Conservation (phyloP, 1,140 invertebrate genomes). For the Zaprionus nigranus region DNA sequence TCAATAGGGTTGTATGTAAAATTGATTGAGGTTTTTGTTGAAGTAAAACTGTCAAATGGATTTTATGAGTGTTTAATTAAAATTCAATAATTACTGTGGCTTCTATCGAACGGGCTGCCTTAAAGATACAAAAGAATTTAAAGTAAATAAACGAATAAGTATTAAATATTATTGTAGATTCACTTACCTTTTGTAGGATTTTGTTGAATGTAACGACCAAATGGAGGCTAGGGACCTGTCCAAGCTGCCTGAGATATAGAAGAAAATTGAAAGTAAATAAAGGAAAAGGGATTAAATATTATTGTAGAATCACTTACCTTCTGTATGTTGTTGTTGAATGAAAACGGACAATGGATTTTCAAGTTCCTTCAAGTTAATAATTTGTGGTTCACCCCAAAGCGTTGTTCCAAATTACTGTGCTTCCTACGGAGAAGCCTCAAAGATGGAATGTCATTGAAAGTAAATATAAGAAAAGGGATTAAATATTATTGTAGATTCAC, state of each 20-base stretch:
- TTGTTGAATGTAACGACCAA: constrained; percentile 24
- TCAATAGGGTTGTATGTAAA: constrained; percentile 21
- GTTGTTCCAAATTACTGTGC: constrained; percentile 88
- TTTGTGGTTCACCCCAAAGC: constrained; percentile 71
- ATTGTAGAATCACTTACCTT: constrained; percentile 88
- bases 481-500: background rate
- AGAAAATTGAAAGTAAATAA: constrained; percentile 42
- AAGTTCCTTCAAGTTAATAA: constrained; percentile 79
- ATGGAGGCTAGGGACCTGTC: constrained; percentile 87
- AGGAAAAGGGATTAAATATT: background rate
- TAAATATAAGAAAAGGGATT: constrained; percentile 6
- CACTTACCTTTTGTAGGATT: constrained; percentile 92
- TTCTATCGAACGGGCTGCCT: constrained; percentile 98
- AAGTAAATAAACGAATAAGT: constrained; percentile 17
- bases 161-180: background rate
- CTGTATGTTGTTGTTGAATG: constrained; percentile 86
- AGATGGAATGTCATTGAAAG: constrained; percentile 66
- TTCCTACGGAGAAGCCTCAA: constrained; percentile 96
- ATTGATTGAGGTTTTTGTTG: constrained; percentile 14
- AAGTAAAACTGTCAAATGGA: constrained; percentile 28
- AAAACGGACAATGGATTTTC: constrained; percentile 28
- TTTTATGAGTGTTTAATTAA: background rate
- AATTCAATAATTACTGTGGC: constrained; percentile 89
- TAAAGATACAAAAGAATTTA: constrained; percentile 84
- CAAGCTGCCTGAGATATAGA: constrained; percentile 88